phyloP scores from a whole-genome alignment of 2,113 vertebrate genomes.

The Rhadina sibilatrix region DNA sequence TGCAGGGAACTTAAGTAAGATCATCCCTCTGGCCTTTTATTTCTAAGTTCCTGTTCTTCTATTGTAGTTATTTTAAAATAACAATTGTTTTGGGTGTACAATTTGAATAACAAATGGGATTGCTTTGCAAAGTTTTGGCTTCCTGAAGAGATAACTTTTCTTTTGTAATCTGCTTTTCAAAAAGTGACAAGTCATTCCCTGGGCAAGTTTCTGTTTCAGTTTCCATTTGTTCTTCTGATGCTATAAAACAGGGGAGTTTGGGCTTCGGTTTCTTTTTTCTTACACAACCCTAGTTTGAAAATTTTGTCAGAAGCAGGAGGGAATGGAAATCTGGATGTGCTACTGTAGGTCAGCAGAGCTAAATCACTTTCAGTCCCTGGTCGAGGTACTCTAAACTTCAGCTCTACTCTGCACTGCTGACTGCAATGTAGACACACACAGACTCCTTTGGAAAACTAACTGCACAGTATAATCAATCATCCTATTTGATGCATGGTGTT shows the following conservation, averaged over 20 bases:
- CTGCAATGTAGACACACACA: neutral
- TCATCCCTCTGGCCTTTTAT: neutral
- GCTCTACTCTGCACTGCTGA: neutral
- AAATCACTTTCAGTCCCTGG: neutral
- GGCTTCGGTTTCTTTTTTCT: neutral
- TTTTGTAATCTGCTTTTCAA: neutral
- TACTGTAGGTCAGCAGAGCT: neutral
- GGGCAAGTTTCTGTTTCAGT: conserved; percentile 11
- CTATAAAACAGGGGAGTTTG: neutral
- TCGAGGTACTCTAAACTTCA: neutral
- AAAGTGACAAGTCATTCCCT: neutral
- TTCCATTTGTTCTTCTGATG: neutral
- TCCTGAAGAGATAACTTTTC: neutral
- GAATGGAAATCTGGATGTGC: neutral
- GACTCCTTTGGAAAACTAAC: neutral
- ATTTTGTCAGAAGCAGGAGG: neutral
- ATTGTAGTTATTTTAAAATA: neutral
- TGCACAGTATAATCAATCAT: neutral
- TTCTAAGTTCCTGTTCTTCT: neutral
- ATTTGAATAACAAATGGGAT: neutral
- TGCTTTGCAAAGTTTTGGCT: neutral
- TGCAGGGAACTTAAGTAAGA: neutral
- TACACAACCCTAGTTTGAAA: neutral
- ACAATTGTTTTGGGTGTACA: neutral
- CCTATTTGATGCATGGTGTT: neutral